Evolutionary conservation across 2,113 vertebrate species (phyloP), one percentile per base, ranked within the genome.

Genomic region (Clarias gariepinus): DNA sequence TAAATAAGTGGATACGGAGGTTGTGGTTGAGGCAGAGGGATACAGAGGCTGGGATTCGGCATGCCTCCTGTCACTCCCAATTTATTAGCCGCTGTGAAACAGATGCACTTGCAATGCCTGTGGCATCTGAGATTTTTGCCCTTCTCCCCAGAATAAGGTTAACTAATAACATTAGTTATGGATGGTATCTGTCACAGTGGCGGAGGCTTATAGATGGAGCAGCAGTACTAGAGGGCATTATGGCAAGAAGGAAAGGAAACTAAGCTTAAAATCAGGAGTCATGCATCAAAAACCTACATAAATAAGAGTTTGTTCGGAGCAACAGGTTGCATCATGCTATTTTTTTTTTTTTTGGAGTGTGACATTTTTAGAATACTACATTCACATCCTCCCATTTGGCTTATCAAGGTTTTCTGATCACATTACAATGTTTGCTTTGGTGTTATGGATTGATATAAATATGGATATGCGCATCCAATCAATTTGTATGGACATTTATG

Each of bases 81-180:
- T 90, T 85, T 86, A 88, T 91, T 90, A 85, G 86, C 71, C 63
- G 86, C 41, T 74, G 83, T 1, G 11, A 60, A 28, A 88, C 64
- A 89, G 77, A 88, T 84, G 61, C 80, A 74, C 68, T 36, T 12
- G n/a, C 71, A 90, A 87, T 88, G 83, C 66, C 73, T 64, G 76
- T 63, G 33, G 82, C 86, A n/a, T 18, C 71, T 68, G 41, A 80
- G 77, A 87, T 89, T 88, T 90, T 53, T 83, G 64, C 85, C 81
- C 74, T 86, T 86, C 80, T 83, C 85, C 78, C 87, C 53, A 77
- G 81, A 86, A 82, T 83, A 78, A 36, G 77, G 87, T 78, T 87
- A 69, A 61, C 87, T 89, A 89, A 90, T 83, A 58, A 18, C 78
- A 91, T 91, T 91, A 91, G 87, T 77, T 86, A 82, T 85, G 87